Conservation (phyloP, 2,888 invertebrate genomes). For the Oscheius onirici region DNA sequence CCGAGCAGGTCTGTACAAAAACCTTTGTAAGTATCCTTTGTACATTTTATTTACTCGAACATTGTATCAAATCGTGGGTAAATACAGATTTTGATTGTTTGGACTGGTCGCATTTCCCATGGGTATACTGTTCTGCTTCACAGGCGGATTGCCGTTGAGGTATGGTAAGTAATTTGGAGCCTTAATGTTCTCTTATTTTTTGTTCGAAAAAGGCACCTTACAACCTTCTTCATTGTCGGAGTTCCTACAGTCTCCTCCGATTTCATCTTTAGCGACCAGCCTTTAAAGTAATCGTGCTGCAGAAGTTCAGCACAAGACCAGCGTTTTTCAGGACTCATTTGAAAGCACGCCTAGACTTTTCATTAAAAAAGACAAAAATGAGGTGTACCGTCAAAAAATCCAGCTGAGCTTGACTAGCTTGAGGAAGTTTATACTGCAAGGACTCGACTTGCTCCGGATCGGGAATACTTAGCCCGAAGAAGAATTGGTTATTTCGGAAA, state of each 20-base stretch:
- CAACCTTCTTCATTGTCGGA: slow-evolving; percentile 29
- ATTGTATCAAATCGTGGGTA: slow-evolving; percentile 26
- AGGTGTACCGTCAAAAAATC: slow-evolving; percentile 84
- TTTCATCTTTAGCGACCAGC: slow-evolving; percentile 71
- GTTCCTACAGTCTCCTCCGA: slow-evolving; percentile 75
- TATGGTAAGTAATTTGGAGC: slow-evolving; percentile 31
- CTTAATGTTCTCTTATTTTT: neutral
- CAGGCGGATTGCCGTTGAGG: slow-evolving; percentile 26
- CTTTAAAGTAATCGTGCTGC: slow-evolving; percentile 86
- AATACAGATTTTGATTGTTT: slow-evolving; percentile 20
- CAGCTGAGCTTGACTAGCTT: slow-evolving; percentile 79
- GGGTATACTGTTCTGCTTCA: slow-evolving; percentile 9
- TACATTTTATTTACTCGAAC: neutral
- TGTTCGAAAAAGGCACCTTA: neutral
- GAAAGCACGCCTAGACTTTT: slow-evolving; percentile 84
- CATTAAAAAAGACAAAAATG: neutral
- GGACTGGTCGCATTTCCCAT: slow-evolving; percentile 8
- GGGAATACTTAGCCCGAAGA: slow-evolving; percentile 89
- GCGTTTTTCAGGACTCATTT: slow-evolving; percentile 90
- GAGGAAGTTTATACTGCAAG: slow-evolving; percentile 86
- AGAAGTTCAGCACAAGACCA: slow-evolving; percentile 91
- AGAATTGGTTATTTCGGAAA: slow-evolving; percentile 93
- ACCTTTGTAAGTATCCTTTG: neutral
- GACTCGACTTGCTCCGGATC: slow-evolving; percentile 86
- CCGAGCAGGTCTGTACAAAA: neutral